A percentile compares a stretch with the other conserved stretches of the same genome.
Evolutionary conservation across 2,113 vertebrate species (phyloP).

Genomic region (Tachysurus vachellii): DNA sequence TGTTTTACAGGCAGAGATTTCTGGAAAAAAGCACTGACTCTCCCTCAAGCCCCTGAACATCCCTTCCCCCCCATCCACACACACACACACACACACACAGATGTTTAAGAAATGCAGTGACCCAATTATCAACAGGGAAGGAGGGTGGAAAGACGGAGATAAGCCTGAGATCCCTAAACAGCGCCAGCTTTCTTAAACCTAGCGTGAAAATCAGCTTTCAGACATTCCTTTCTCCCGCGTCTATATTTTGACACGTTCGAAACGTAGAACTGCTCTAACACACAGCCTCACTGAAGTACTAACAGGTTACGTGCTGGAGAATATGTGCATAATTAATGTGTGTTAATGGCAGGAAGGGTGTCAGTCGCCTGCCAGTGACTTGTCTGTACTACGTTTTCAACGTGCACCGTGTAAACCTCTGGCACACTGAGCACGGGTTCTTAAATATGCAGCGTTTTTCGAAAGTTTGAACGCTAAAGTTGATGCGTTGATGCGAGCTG

Average conservation of each 20-base stretch:
- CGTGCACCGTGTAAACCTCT: not conserved
- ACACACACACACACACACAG: conserved; percentile 36
- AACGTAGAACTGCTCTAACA: not conserved
- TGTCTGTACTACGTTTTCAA: not conserved
- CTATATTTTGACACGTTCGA: conserved; percentile 26
- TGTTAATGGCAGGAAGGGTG: conserved; percentile 18
- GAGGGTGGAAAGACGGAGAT: conserved; percentile 39
- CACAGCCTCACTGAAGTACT: not conserved
- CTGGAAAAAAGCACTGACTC: conserved; percentile 8
- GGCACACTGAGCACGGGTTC: not conserved
- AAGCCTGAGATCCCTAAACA: conserved; percentile 35
- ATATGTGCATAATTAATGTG: conserved; percentile 20
- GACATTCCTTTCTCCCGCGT: conserved; percentile 35
- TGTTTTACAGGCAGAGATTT: conserved; percentile 41
- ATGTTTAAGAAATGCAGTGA: conserved; percentile 50
- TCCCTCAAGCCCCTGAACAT: not conserved
- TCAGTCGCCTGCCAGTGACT: conserved; percentile 8
- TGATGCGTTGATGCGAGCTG: not conserved
- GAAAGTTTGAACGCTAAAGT: not conserved
- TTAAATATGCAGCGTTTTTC: not conserved
- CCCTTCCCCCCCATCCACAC: not conserved
- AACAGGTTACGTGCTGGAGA: not conserved
- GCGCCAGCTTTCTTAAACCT: conserved; percentile 27
- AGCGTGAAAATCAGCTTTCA: conserved; percentile 46
- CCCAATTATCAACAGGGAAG: conserved; percentile 52